Conservation (phyloP, 2,888 invertebrate genomes). For the Noctua janthe region DNA sequence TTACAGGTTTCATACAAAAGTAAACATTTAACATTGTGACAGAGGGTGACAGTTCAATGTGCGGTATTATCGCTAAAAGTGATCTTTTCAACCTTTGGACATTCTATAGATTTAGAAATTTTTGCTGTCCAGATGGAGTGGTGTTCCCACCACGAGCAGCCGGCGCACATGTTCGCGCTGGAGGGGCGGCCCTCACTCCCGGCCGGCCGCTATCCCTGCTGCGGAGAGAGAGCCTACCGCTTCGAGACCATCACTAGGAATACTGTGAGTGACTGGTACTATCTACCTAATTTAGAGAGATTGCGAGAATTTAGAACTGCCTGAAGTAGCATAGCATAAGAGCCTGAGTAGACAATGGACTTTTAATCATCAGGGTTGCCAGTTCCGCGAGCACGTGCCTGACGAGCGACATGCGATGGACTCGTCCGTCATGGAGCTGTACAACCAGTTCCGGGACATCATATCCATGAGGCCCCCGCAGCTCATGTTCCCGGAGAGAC, state of each 20-base stretch:
- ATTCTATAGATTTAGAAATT: neutral
- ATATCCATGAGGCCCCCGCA: constrained; percentile 92
- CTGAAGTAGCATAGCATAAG: neutral
- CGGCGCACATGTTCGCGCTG: constrained; percentile 93
- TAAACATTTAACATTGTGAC: neutral
- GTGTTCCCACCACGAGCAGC: constrained; percentile 95
- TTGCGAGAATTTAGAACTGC: neutral
- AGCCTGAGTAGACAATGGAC: neutral
- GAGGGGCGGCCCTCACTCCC: constrained; percentile 93
- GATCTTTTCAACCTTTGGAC: neutral
- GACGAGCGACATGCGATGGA: constrained; percentile 92
- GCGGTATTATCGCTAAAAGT: neutral
- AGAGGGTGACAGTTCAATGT: neutral
- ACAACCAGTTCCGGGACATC: constrained; percentile 90
- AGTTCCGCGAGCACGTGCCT: constrained; percentile 93
- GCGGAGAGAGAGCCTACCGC: constrained; percentile 95
- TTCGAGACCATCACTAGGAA: constrained; percentile 93
- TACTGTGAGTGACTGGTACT: constrained; percentile 80
- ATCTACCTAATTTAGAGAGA: neutral
- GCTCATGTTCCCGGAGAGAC: constrained; percentile 92
- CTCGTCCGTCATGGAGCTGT: constrained; percentile 91
- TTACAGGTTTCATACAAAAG: neutral
- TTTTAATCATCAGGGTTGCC: constrained; percentile 91
- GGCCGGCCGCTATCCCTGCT: constrained; percentile 95
- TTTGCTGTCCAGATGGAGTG: constrained; percentile 91